Conservation (phyloP, 1,140 invertebrate genomes). For the Amphibalanus amphitrite region DNA sequence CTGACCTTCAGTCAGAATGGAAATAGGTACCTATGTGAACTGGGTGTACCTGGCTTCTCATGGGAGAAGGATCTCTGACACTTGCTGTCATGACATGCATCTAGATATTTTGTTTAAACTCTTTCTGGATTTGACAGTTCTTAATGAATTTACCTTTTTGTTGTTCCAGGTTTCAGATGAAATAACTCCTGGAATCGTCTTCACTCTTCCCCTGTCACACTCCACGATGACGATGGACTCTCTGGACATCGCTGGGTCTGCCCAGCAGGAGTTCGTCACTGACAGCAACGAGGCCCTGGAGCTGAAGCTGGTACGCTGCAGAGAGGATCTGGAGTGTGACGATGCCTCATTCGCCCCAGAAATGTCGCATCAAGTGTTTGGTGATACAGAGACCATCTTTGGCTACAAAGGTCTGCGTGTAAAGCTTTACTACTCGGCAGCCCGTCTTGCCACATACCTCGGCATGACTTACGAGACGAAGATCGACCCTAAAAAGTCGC, state of each 20-base stretch:
- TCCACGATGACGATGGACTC: background rate
- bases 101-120: too few species aligned
- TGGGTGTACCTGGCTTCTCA: too few species aligned
- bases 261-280: slow-evolving; percentile 28
- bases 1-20: too few species aligned
- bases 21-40: too few species aligned
- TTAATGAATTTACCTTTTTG: too few species aligned
- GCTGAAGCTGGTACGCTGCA: slow-evolving; percentile 52
- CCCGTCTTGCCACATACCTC: slow-evolving; percentile 52
- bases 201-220: too few species aligned
- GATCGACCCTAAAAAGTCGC: slow-evolving; percentile 32
- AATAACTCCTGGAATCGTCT: too few species aligned
- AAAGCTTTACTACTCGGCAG: slow-evolving; percentile 63
- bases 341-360: slow-evolving; percentile 55
- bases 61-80: too few species aligned
- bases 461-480: slow-evolving; percentile 42
- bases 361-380: slow-evolving; percentile 74
- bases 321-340: slow-evolving; percentile 51
- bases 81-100: too few species aligned
- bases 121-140: too few species aligned
- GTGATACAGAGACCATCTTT: slow-evolving; percentile 68
- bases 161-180: too few species aligned
- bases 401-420: slow-evolving; percentile 71
- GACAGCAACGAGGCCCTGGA: slow-evolving; percentile 55
- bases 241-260: background rate